Percentiles rank a stretch among this genome's conserved stretches.
phyloP scores from a whole-genome alignment of 2,113 vertebrate species.

The Hippocampus guttulatus region DNA sequence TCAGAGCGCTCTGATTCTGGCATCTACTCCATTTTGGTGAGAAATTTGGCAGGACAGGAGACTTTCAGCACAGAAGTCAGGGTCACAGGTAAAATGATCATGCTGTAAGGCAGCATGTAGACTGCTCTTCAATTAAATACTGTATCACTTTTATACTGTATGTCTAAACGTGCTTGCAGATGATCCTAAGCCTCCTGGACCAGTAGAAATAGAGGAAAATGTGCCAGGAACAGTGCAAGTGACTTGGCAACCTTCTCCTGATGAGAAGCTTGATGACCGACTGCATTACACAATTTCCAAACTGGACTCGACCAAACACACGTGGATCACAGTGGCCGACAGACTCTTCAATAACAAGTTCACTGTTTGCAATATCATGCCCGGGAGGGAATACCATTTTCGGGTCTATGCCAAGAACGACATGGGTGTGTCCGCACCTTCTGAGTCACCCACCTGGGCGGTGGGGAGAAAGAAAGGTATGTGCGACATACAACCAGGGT shows the following conservation, averaged over 20 bases:
- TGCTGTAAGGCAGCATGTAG: neutral
- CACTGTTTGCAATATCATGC: slow-evolving; percentile 78
- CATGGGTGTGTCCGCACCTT: slow-evolving; percentile 78
- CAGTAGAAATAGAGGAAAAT: slow-evolving; percentile 76
- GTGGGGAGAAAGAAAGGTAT: slow-evolving; percentile 67
- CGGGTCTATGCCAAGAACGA: slow-evolving; percentile 84
- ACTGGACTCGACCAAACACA: slow-evolving; percentile 70
- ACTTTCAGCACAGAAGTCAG: slow-evolving; percentile 75
- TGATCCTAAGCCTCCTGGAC: slow-evolving; percentile 79
- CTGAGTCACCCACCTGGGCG: slow-evolving; percentile 80
- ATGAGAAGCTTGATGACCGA: slow-evolving; percentile 75
- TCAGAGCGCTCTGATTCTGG: slow-evolving; percentile 78
- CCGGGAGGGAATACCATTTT: slow-evolving; percentile 82
- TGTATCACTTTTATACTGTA: too few relatives aligned
- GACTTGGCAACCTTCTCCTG: slow-evolving; percentile 81
- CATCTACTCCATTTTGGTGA: slow-evolving; percentile 76
- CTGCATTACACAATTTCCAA: slow-evolving; percentile 81
- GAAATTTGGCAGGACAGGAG: slow-evolving; percentile 71
- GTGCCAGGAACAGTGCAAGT: slow-evolving; percentile 80
- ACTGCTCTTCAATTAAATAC: neutral
- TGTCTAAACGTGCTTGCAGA: slow-evolving; percentile 60
- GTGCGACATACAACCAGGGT: neutral
- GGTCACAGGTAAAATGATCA: slow-evolving; percentile 76
- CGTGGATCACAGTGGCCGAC: slow-evolving; percentile 78
- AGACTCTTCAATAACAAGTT: slow-evolving; percentile 83